These are phyloP conservation scores for Acanthopleura granulata DNA, from an alignment of 2,888 invertebrate species.

Conservation along the genomic window DNA sequence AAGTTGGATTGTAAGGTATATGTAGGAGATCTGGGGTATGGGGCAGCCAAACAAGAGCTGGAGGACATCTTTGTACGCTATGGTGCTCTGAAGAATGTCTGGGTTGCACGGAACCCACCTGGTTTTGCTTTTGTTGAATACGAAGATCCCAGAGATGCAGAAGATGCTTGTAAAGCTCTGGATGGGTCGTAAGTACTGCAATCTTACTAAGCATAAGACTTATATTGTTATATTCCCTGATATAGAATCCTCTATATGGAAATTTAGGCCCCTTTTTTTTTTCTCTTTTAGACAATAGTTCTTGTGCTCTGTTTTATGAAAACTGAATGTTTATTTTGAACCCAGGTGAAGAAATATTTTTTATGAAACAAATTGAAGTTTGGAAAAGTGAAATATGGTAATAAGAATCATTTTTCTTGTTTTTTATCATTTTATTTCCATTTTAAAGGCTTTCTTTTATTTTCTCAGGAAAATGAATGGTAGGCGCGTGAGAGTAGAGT, in stretches of 20 bases:
- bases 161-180: constrained; percentile 68
- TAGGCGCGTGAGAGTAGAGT: constrained; percentile 69
- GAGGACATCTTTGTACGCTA: constrained; percentile 90
- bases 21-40: constrained; percentile 91
- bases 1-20: constrained; percentile 92
- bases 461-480: constrained; percentile 68
- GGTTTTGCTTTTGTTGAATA: constrained; percentile 73
- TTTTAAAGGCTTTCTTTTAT: too few relatives aligned
- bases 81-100: constrained; percentile 89
- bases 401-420: too few relatives aligned
- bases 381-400: too few relatives aligned
- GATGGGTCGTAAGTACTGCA: constrained; percentile 64
- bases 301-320: not conserved
- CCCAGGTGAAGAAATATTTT: too few relatives aligned
- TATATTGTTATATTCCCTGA: not conserved
- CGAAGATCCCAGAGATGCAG: constrained; percentile 63
- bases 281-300: too few relatives aligned
- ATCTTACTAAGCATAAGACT: too few relatives aligned
- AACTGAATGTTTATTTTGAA: too few relatives aligned
- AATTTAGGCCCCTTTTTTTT: not conserved
- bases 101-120: constrained; percentile 93
- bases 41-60: constrained; percentile 88
- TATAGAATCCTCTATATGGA: not conserved
- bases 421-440: too few relatives aligned
- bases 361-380: too few relatives aligned